Percentiles rank a stretch among this genome's conserved stretches.
Conservation (phyloP, 2,888 invertebrate species). For the Epistrophe eligans region DNA sequence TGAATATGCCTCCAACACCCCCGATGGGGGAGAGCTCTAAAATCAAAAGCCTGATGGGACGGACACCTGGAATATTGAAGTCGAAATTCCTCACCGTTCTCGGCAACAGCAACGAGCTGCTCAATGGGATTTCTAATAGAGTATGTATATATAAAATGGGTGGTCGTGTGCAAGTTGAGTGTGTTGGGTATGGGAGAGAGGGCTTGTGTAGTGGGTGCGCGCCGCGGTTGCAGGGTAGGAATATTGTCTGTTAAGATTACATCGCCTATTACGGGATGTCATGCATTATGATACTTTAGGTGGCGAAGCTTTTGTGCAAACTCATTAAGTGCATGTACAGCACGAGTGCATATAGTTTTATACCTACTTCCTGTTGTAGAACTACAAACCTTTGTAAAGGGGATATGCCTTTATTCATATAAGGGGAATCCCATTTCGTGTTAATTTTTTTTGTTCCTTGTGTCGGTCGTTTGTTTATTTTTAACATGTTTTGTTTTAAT, state of each 20-base stretch:
- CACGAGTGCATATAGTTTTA: conserved; percentile 9
- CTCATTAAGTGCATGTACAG: conserved; percentile 37
- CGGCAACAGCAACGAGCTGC: conserved; percentile 84
- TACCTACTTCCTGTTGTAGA: not conserved
- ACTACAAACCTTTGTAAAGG: not conserved
- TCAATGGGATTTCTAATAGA: conserved; percentile 85
- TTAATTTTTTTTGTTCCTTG: not conserved
- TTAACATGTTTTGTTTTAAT: conserved; percentile 13
- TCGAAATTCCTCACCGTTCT: conserved; percentile 84
- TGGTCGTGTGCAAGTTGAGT: not conserved
- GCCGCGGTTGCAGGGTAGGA: not conserved
- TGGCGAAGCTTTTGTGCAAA: conserved; percentile 55
- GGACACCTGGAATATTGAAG: conserved; percentile 84
- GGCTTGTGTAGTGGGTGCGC: not conserved
- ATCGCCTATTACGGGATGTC: conserved; percentile 52
- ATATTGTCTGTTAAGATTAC: conserved; percentile 50
- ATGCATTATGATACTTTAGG: conserved; percentile 44
- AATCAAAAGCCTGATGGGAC: conserved; percentile 84
- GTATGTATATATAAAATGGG: conserved; percentile 78
- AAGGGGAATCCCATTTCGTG: conserved; percentile 13
- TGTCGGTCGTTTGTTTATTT: not conserved
- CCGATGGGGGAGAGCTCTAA: conserved; percentile 83
- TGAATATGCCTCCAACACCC: conserved; percentile 80
- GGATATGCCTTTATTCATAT: not conserved
- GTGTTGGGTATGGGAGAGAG: no score